A percentile compares a stretch with the other conserved stretches of the same genome.
phyloP scores from a whole-genome alignment of 2,113 vertebrate genomes.

The Anhinga rufa region DNA sequence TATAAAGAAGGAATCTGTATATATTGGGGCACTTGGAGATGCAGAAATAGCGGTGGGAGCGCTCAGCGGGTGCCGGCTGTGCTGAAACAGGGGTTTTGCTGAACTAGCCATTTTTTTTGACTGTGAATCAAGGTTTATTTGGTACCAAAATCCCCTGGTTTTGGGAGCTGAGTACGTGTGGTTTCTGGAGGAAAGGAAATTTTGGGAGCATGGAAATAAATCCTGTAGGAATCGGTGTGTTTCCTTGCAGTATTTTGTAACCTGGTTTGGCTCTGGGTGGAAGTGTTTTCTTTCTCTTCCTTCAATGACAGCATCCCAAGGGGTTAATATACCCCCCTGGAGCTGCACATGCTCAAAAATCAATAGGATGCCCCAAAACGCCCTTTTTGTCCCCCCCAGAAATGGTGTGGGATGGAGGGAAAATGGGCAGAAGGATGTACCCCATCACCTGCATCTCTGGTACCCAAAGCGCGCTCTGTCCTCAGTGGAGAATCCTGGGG shows the following conservation, averaged over 20 bases:
- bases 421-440: background rate
- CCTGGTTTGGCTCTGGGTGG: background rate
- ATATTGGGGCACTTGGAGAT: slow-evolving; percentile 63
- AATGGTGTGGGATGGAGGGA: background rate
- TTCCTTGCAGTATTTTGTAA: background rate
- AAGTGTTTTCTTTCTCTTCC: background rate
- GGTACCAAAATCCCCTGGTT: background rate
- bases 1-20: slow-evolving; percentile 76
- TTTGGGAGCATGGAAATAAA: background rate
- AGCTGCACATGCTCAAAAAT: background rate
- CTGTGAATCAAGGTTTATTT: background rate
- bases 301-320: rapidly evolving
- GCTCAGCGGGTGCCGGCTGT: background rate
- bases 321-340: background rate
- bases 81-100: background rate
- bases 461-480: background rate
- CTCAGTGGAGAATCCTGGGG: rapidly evolving
- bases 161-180: background rate
- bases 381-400: rapidly evolving
- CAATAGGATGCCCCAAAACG: background rate
- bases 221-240: background rate
- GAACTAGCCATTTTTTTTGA: background rate
- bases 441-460: background rate
- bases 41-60: slow-evolving; percentile 2
- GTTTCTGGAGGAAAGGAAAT: background rate